Conservation (phyloP, 23 tunicate genomes). For the Styela plicata region DNA sequence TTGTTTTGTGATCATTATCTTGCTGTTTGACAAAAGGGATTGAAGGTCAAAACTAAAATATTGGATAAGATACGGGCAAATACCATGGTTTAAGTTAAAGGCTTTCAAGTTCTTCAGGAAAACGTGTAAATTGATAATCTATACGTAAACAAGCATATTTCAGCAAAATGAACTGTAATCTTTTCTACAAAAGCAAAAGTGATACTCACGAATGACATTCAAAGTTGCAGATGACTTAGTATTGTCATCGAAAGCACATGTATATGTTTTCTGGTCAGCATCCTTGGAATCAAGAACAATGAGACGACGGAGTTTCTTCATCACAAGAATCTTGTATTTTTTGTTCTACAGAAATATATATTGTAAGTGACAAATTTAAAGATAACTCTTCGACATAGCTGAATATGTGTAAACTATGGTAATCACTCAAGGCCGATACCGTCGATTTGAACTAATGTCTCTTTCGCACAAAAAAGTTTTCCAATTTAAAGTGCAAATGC, state of each 20-base stretch:
- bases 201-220: constrained; percentile 50
- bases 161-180: background rate
- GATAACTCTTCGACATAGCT: too few relatives aligned
- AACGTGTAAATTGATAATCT: background rate
- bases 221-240: constrained; percentile 42
- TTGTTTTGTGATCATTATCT: too few relatives aligned
- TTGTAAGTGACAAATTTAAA: too few relatives aligned
- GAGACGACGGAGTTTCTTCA: constrained; percentile 73
- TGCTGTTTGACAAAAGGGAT: too few relatives aligned
- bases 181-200: background rate
- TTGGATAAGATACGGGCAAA: too few relatives aligned
- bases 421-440: too few relatives aligned
- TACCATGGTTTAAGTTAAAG: too few relatives aligned
- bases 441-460: too few relatives aligned
- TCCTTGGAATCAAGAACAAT: constrained; percentile 50
- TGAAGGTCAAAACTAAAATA: too few relatives aligned
- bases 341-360: constrained; percentile 57
- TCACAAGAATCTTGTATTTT: constrained; percentile 56
- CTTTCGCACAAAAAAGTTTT: too few relatives aligned
- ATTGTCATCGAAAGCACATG: constrained; percentile 50
- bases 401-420: too few relatives aligned
- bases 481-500: too few relatives aligned
- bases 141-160: background rate
- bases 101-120: background rate
- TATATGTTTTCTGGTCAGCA: constrained; percentile 47